These are phyloP conservation scores for Sitta carolinensis DNA, from an alignment of 2,797 vertebrate species.

Conservation along the genomic window DNA sequence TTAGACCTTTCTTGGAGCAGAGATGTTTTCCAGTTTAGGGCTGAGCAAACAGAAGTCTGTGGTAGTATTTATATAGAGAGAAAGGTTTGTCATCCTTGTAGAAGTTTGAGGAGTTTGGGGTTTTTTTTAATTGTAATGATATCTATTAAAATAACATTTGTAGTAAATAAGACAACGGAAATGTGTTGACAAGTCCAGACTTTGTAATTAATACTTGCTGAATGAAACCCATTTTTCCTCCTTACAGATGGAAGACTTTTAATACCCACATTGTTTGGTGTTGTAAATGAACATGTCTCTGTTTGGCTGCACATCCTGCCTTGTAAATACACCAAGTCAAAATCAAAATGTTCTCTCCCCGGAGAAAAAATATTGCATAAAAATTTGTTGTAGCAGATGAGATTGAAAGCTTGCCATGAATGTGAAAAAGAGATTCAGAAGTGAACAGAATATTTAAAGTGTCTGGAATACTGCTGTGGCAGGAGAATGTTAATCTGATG, in stretches of 20 bases:
- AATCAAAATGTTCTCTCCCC: not conserved
- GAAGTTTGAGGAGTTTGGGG: not conserved
- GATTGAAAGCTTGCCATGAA: constrained; percentile 7
- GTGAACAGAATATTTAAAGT: constrained; percentile 1
- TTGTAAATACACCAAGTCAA: constrained; percentile 8
- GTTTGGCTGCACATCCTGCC: not conserved
- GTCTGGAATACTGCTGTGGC: constrained; percentile 51
- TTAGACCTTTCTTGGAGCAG: not conserved
- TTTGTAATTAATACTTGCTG: not conserved
- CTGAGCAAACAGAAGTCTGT: not conserved
- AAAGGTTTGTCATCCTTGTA: not conserved
- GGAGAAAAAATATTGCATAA: not conserved
- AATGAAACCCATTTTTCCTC: not conserved
- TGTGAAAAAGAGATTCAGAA: constrained; percentile 7
- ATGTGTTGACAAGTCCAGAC: not conserved
- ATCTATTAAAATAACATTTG: not conserved
- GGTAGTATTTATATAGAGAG: not conserved
- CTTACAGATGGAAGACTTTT: not conserved
- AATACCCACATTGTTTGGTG: not conserved
- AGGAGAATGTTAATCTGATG: constrained; percentile 39
- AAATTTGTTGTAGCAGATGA: not conserved
- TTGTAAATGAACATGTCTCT: not conserved
- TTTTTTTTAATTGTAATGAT: not conserved
- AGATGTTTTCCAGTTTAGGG: not conserved
- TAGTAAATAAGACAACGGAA: constrained; percentile 6